Base-by-base conservation (phyloP, 2,797 vertebrate genomes). In the Rhinella marina region DNA sequence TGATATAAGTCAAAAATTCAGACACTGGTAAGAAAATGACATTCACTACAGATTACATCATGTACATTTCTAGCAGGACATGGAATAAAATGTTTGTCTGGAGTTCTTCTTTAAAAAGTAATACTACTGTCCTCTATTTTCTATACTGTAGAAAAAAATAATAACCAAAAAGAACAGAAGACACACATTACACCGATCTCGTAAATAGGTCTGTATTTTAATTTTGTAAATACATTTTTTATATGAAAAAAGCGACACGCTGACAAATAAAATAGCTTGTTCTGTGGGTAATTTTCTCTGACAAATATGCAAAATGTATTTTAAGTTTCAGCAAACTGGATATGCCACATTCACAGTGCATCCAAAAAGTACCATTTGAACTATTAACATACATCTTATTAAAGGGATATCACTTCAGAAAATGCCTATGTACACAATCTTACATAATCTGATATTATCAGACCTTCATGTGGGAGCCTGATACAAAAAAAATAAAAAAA, bases 201-300 rank as follows among this genome's bases (percentile, higher is more conserved):
- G 94, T 94, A 93, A 94, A 94, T 95, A 94, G 52, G 91, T 96
- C 95, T 95, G 93, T 94, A 94, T 93, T 94, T 94, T 93, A 96
- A 95, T 94, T 96, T 94, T 94, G 94, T 95, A 96, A 96, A 96
- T 94, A 91, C 92, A 95, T 93, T 95, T 70, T 94, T 94, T 95
- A 88, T 87, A 88, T 90, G 81, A 84, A 91, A 73, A 90, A 92
- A 86, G 88, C 88, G 87, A 82, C n/a, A 84, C 68, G 29, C 84
- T 85, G 48, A 84, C 2, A 75, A 88, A 90, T 62, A 91, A 88
- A 68, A 85, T 88, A 84, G 89, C 90, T 91, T 90, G 90, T 91
- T 66, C 59, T 29, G 86, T 25, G 59, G 54, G 88, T 90, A 75
- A 29, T 32, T 72, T 78, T 62, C 25, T 66, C 27, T 82, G 84